Percentiles rank a stretch among this genome's conserved stretches.
phyloP scores from a whole-genome alignment of 2,888 invertebrate genomes.

The Sarcophaga carnaria region DNA sequence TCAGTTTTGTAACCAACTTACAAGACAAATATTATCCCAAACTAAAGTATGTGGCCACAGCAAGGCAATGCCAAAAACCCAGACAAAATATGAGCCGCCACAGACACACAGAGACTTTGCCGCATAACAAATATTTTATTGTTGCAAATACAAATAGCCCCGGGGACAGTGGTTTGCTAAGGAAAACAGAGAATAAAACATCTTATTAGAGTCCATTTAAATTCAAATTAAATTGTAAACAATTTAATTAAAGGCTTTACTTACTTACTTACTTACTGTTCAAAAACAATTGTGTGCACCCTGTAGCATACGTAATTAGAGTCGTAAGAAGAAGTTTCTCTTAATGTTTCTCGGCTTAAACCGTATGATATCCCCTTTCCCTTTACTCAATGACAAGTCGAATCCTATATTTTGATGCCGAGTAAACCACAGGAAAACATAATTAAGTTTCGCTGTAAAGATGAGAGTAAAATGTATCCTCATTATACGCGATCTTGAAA shows the following conservation, averaged over 20 bases:
- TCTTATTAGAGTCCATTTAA: not conserved
- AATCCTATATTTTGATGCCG: no score
- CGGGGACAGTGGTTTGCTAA: conserved; percentile 24
- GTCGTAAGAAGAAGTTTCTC: no score
- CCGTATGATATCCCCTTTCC: no score
- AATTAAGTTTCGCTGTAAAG: no score
- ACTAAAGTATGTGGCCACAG: conserved; percentile 31
- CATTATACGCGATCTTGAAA: no score
- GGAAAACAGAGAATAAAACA: not conserved
- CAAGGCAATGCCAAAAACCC: conserved; percentile 19
- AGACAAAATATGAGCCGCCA: conserved; percentile 30
- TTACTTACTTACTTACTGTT: not conserved
- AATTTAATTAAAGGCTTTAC: not conserved
- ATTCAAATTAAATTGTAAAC: not conserved
- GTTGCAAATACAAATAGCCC: conserved; percentile 26
- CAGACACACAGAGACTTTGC: not conserved
- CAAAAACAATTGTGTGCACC: no score
- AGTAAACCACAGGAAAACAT: no score
- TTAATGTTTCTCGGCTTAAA: no score
- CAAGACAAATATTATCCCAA: conserved; percentile 50
- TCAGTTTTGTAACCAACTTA: conserved; percentile 30
- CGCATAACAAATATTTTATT: conserved; percentile 26
- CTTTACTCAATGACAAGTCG: no score
- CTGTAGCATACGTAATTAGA: no score
- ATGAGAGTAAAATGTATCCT: no score